Percentiles rank a stretch among this genome's conserved stretches.
Evolutionary conservation across 2,888 invertebrate genomes (phyloP).

Genomic region (Thysanoteuthis rhombus): DNA sequence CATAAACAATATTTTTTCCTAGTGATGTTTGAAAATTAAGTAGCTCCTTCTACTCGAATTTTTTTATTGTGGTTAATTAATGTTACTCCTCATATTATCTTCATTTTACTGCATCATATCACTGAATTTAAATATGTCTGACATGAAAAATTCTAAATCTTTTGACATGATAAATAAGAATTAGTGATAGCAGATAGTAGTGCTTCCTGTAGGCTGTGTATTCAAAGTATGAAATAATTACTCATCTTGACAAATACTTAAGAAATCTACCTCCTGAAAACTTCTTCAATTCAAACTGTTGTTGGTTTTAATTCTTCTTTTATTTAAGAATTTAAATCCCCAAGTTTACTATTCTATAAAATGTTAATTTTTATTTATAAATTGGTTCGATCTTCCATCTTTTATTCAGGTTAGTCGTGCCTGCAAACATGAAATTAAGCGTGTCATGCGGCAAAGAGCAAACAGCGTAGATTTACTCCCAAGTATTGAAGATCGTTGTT

Average conservation of each 20-base stretch:
- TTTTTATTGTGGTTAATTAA: too few relatives aligned
- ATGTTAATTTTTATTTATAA: neutral
- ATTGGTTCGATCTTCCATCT: neutral
- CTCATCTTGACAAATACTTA: neutral
- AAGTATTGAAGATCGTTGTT: slow-evolving; percentile 89
- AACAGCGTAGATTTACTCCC: slow-evolving; percentile 92
- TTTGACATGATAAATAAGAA: too few relatives aligned
- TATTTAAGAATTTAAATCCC: too few relatives aligned
- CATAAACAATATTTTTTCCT: neutral
- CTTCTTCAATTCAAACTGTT: neutral
- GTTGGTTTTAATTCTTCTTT: too few relatives aligned
- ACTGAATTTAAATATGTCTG: too few relatives aligned
- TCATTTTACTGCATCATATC: too few relatives aligned
- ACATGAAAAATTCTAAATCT: too few relatives aligned
- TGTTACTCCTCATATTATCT: too few relatives aligned
- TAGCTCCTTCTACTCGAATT: too few relatives aligned
- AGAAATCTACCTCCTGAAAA: neutral
- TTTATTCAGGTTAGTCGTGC: slow-evolving; percentile 40
- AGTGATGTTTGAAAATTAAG: too few relatives aligned
- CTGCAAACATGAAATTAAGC: slow-evolving; percentile 79
- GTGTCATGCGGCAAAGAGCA: slow-evolving; percentile 93
- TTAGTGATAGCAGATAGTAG: neutral
- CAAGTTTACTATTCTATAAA: neutral
- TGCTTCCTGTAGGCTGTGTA: neutral
- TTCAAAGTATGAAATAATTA: neutral